A percentile compares a stretch with the other conserved stretches of the same genome.
These are phyloP conservation scores for Archegozetes longisetosus DNA, from an alignment of 1,140 invertebrate species.

Conservation along the genomic window DNA sequence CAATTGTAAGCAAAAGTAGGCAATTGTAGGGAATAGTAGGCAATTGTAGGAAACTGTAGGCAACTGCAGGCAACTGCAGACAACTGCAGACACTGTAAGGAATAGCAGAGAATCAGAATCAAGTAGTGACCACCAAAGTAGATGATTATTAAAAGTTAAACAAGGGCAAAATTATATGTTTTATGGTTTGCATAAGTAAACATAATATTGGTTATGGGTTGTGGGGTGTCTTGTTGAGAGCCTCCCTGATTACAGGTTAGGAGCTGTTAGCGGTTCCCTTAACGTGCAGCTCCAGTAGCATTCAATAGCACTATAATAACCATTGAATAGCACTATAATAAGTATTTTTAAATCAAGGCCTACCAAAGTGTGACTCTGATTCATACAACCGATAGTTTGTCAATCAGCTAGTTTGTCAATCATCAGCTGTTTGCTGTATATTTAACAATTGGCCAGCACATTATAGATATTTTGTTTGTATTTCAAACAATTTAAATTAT, in stretches of 20 bases:
- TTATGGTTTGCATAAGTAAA: background rate
- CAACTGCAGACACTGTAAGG: background rate
- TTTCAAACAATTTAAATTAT: background rate
- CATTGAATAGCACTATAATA: no score
- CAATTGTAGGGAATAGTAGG: no score
- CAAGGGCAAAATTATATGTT: background rate
- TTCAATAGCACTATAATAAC: no score
- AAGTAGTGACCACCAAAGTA: background rate
- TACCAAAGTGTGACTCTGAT: background rate
- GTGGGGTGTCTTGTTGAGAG: background rate
- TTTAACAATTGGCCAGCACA: no score
- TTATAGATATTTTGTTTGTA: background rate
- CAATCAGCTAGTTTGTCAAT: background rate
- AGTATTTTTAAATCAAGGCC: background rate
- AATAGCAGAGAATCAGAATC: background rate
- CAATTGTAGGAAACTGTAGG: background rate
- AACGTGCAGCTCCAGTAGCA: background rate
- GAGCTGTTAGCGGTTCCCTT: background rate
- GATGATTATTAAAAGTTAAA: background rate
- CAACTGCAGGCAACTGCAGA: background rate
- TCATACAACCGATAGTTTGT: background rate
- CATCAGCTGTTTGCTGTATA: background rate
- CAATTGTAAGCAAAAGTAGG: no score
- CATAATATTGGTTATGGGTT: background rate
- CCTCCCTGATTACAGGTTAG: background rate